A percentile compares a stretch with the other conserved stretches of the same genome.
Conservation (phyloP, 2,797 vertebrate genomes). For the Setipinna tenuifilis region DNA sequence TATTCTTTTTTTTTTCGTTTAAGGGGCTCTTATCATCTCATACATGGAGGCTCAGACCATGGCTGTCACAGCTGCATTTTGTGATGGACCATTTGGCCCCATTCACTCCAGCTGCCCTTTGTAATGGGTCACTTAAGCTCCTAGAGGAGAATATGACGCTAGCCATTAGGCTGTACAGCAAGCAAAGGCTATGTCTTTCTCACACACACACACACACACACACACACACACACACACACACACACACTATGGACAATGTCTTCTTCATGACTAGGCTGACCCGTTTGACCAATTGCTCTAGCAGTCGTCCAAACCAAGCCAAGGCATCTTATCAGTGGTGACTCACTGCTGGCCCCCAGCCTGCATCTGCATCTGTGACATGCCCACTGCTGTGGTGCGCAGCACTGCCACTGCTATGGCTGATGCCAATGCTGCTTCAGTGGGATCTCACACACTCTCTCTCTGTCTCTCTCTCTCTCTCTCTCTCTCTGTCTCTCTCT, state of each 20-base stretch:
- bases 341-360: neutral
- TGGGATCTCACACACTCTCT: neutral
- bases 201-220: conserved; percentile 25
- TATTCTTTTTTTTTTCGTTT: no score
- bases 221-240: conserved; percentile 23
- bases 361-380: neutral
- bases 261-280: neutral
- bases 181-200: neutral
- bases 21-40: no score
- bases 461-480: neutral
- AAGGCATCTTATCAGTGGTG: neutral
- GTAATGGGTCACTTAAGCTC: neutral
- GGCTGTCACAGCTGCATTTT: neutral
- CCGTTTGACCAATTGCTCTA: neutral
- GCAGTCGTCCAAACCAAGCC: neutral
- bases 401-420: neutral
- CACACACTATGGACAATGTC: neutral
- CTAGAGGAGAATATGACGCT: neutral
- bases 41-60: no score
- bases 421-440: neutral
- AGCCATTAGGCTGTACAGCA: neutral
- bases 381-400: neutral
- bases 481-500: conserved; percentile 2
- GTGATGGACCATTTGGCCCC: neutral
- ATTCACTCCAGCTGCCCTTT: neutral